phyloP scores from a whole-genome alignment of 2,797 vertebrate species.

The Lacerta agilis region DNA sequence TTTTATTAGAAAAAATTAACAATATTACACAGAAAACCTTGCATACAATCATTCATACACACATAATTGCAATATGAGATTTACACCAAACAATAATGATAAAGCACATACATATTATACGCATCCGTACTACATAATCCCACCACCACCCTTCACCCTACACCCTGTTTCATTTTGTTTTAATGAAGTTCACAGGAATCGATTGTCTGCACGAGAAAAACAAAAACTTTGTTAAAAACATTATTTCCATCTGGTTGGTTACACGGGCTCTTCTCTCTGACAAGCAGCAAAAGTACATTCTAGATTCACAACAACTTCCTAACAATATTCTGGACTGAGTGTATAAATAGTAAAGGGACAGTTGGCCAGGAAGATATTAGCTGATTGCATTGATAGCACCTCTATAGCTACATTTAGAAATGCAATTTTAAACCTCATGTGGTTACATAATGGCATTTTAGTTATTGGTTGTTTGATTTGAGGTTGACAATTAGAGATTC shows the following conservation, averaged over 20 bases:
- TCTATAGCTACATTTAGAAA: not conserved
- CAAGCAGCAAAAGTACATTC: not conserved
- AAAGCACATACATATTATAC: no score
- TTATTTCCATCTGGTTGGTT: conserved; percentile 38
- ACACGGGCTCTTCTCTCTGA: conserved; percentile 13
- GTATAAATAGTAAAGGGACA: conserved; percentile 1
- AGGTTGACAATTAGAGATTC: not conserved
- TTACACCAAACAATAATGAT: no score
- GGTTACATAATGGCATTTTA: not conserved
- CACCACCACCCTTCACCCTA: no score
- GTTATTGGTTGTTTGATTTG: not conserved
- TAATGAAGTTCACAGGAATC: conserved; percentile 59
- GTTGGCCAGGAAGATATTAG: not conserved
- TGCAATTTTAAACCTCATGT: not conserved
- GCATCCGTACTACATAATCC: no score
- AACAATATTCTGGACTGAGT: not conserved
- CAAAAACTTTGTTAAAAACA: conserved; percentile 44
- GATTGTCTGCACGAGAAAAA: conserved; percentile 11
- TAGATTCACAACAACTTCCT: conserved; percentile 5
- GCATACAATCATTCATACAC: no score
- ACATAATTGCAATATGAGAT: no score
- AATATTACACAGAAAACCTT: no score
- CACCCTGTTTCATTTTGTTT: conserved; percentile 25
- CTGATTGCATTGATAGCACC: not conserved
- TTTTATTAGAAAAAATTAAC: no score